A percentile compares a stretch with the other conserved stretches of the same genome.
phyloP scores from a whole-genome alignment of 2,797 vertebrate species.

The Hylomyscus alleni region DNA sequence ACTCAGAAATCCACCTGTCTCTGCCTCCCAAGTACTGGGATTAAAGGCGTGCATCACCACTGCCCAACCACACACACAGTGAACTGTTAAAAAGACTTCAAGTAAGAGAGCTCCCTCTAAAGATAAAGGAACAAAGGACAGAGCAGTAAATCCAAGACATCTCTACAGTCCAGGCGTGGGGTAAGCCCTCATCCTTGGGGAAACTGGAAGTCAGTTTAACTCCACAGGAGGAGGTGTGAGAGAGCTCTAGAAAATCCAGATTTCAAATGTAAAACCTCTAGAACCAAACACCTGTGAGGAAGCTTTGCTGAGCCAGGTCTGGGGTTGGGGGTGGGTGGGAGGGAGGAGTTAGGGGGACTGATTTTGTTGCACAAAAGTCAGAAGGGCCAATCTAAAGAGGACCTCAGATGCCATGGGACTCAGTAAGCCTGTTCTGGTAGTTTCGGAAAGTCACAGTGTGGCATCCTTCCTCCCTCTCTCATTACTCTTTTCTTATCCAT shows the following conservation, averaged over 20 bases:
- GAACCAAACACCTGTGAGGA: neutral
- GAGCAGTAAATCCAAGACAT: neutral
- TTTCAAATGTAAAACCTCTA: neutral
- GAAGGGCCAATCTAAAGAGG: neutral
- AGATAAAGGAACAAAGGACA: neutral
- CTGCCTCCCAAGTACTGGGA: no score
- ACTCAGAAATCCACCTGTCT: no score
- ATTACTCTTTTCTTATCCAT: neutral
- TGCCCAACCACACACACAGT: accelerated
- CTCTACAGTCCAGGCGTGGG: neutral
- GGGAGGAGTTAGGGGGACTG: neutral
- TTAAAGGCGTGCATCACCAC: no score
- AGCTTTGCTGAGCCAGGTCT: neutral
- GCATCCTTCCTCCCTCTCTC: neutral
- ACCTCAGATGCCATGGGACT: neutral
- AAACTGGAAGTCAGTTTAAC: slow-evolving; percentile 2
- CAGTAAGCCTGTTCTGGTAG: neutral
- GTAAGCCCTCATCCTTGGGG: neutral
- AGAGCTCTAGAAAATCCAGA: slow-evolving; percentile 26
- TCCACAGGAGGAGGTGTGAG: neutral
- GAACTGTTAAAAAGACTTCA: neutral
- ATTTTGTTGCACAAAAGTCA: neutral
- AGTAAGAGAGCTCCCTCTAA: neutral
- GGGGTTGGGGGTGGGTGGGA: no score
- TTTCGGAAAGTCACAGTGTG: neutral